Base-by-base conservation (phyloP, 92 coral and sea anemone genomes). In the Nematostella vectensis region DNA sequence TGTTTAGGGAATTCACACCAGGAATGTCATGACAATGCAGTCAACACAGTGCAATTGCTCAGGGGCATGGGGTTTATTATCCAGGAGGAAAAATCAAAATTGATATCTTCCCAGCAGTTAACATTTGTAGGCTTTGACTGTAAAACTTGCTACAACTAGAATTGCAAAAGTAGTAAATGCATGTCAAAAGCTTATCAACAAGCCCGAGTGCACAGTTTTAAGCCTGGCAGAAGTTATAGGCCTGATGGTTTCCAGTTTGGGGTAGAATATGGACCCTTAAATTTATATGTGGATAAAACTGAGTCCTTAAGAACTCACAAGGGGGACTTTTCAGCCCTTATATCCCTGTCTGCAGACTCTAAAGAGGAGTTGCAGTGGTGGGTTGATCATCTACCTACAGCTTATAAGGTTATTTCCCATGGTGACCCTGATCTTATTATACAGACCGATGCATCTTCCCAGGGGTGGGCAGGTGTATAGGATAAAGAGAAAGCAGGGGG, bases 181-280 rank as follows among this genome's bases (percentile, higher is more conserved):
- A 23, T 79, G 75, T 63, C 58, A 65, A 29, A 47, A 47, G 25
- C 65, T 72, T 17, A 33, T 65, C 12, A 53, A 31, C 30, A 54
- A 54, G 28, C 31, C 47, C 27, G 25, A 45, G 8, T 45, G 29
- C 67, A 56, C 75, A 61, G 55, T 74, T 29, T 56, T 59, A 31
- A 74, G 62, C 58, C 47, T 80, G 30, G 82, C 82, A 22, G 67
- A 74, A 31, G 51, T 68, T 24, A 74, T 68, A 26, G 77, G 87
- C 21, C 59, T 50, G 45, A 61, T 79, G 13, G 77, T 80, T 23
- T 61, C 77, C 24, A 79, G 87, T 50, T 49, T 73, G 80, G 71
- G 17, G 76, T 67, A 29, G 71, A 37, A 25, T 56, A 59, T 74
- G 76, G 81, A 31, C 76, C 80, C 17, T 55, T 79, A 3, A 66